A percentile compares a stretch with the other conserved stretches of the same genome.
phyloP scores from a whole-genome alignment of 2,797 vertebrate genomes.

The Acestrorhynchus altus region DNA sequence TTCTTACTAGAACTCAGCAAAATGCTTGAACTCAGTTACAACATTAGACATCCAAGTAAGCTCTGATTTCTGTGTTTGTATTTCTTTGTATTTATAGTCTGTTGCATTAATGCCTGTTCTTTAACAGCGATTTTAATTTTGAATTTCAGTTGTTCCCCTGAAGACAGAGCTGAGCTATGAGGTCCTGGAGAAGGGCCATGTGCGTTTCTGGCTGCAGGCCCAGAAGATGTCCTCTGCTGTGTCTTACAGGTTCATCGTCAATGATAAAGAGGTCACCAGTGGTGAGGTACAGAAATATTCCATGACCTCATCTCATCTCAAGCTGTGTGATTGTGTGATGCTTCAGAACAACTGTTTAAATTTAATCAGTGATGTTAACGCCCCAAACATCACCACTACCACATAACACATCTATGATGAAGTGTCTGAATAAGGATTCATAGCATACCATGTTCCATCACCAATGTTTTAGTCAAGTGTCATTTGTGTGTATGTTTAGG shows the following conservation, averaged over 20 bases:
- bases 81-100: no score
- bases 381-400: no score
- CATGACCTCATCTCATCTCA: conserved; percentile 1
- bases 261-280: conserved; percentile 88
- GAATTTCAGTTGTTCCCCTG: conserved; percentile 91
- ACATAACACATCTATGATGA: not conserved
- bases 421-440: not conserved
- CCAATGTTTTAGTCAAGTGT: not conserved
- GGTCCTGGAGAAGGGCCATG: conserved; percentile 91
- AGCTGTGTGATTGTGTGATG: not conserved
- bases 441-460: not conserved
- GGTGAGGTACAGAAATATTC: conserved; percentile 80
- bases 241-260: conserved; percentile 89
- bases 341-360: not conserved
- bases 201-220: conserved; percentile 96
- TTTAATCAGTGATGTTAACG: not conserved
- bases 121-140: not conserved
- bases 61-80: conserved; percentile 23
- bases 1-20: conserved; percentile 84
- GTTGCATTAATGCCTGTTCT: not conserved
- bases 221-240: conserved; percentile 85
- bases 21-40: conserved; percentile 89
- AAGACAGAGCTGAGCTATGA: conserved; percentile 93
- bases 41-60: conserved; percentile 94
- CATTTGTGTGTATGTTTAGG: conserved; percentile 70